Percentiles rank a stretch among this genome's conserved stretches.
Conservation (phyloP, 2,888 invertebrate species). For the Philaethria dido region DNA sequence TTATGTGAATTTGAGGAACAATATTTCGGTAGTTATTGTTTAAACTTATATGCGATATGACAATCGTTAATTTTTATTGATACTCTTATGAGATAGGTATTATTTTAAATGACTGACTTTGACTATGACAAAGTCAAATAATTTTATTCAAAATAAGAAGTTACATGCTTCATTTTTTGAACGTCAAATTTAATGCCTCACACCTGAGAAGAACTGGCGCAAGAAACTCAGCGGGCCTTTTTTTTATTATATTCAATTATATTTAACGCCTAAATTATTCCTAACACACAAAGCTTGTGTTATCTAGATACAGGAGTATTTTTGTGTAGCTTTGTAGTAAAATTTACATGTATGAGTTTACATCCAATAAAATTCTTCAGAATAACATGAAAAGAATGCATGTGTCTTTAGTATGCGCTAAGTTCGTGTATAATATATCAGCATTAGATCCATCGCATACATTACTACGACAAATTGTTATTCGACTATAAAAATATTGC, state of each 20-base stretch:
- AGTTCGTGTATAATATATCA: slow-evolving; percentile 26
- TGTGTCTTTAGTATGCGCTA: slow-evolving; percentile 16
- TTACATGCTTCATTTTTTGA: too few relatives aligned
- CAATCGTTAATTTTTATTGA: too few relatives aligned
- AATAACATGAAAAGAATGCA: slow-evolving; percentile 18
- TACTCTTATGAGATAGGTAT: neutral
- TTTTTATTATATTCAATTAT: too few relatives aligned
- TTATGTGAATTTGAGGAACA: neutral
- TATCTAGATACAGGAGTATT: neutral
- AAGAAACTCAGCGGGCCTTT: too few relatives aligned
- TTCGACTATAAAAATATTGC: slow-evolving; percentile 30
- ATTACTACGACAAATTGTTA: slow-evolving; percentile 31
- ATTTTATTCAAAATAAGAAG: too few relatives aligned
- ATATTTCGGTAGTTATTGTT: too few relatives aligned
- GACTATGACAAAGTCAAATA: too few relatives aligned
- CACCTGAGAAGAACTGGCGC: too few relatives aligned
- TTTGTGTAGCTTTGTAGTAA: neutral
- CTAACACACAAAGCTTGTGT: neutral
- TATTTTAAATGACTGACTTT: too few relatives aligned
- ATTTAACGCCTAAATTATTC: neutral
- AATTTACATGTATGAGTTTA: slow-evolving; percentile 16
- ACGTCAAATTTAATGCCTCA: too few relatives aligned
- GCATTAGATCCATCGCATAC: slow-evolving; percentile 25
- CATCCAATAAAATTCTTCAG: slow-evolving; percentile 16
- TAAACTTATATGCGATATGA: too few relatives aligned